Conservation (phyloP, 2,113 vertebrate genomes). For the Cathartes aura region DNA sequence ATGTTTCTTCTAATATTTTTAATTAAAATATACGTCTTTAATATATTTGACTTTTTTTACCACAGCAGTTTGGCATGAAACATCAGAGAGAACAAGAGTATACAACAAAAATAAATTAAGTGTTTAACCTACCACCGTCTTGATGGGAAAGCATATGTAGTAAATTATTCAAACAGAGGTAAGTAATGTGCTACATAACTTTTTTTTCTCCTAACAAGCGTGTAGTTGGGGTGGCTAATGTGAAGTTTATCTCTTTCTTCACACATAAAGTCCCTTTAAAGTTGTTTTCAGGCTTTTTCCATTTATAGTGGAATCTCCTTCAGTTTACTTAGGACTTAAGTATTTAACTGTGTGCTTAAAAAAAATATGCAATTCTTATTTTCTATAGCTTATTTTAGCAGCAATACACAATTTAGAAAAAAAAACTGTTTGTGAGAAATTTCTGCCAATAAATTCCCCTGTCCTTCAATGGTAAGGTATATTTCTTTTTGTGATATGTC, state of each 20-base stretch:
- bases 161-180: constrained; percentile 38
- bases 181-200: neutral
- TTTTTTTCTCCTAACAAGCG: neutral
- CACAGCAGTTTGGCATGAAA: constrained; percentile 50
- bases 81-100: neutral
- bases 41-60: constrained; percentile 42
- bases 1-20: constrained; percentile 59
- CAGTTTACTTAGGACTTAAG: neutral
- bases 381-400: neutral
- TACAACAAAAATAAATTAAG: constrained; percentile 44
- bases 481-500: neutral
- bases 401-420: neutral
- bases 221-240: neutral
- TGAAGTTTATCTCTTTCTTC: neutral
- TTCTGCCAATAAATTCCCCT: neutral
- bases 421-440: neutral
- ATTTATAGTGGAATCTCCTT: neutral
- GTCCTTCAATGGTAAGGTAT: neutral
- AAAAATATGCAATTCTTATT: neutral
- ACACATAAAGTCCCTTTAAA: neutral
- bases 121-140: constrained; percentile 15
- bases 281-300: neutral
- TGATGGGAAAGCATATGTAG: constrained; percentile 24
- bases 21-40: constrained; percentile 60
- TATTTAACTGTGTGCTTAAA: neutral